Base-by-base conservation (phyloP, 2,113 vertebrate species). In the Pomatorhinus ruficollis region DNA sequence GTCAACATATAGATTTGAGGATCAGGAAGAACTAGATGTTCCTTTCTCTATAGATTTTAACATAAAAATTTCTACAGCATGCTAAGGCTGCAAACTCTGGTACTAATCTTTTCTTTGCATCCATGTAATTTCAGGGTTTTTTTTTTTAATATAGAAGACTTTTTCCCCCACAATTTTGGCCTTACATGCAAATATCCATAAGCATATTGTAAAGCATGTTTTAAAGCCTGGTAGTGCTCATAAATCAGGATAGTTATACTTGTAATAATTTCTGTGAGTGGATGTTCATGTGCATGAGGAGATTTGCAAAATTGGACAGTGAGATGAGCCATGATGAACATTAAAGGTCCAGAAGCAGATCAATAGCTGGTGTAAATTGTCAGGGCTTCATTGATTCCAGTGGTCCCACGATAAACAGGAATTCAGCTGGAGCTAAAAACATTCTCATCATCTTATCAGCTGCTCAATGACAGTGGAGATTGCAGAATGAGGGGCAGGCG, bases 301-400 rank as follows among this genome's bases (percentile, higher is more conserved):
- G 71, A 59, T 54, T 25, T 1, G 54, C 49, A 40, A 6, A 85
- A 90, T 0, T 77, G 82, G 63, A 40, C 2, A 16, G 56, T 60
- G 83, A 92, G 93, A 93, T 95, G 93, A 94, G 90, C 82, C 88
- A 49, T 53, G 85, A 45, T 93, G 90, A 90, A 61, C 49, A 42
- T 90, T 88, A 88, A 64, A 83, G 82, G 71, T 70, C 82, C 5
- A 0, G 71, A 54, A 90, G 68, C 79, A 86, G 90, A 93, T 95
- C 79, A 0, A 94, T 88, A 75, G 60, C 68, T 86, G 79, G 68
- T 88, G 60, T 86, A 93, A 93, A 92, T 75, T 95, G 76, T 47
- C 79, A 94, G 92, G 72, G 79, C 79, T 94, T 70, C 92, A 94
- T n/a, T 93, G 95, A 92, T 94, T 94, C 84, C 85, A 63, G 1